These are phyloP conservation scores for Laterallus jamaicensis DNA, from an alignment of 2,113 vertebrate genomes.

Conservation along the genomic window DNA sequence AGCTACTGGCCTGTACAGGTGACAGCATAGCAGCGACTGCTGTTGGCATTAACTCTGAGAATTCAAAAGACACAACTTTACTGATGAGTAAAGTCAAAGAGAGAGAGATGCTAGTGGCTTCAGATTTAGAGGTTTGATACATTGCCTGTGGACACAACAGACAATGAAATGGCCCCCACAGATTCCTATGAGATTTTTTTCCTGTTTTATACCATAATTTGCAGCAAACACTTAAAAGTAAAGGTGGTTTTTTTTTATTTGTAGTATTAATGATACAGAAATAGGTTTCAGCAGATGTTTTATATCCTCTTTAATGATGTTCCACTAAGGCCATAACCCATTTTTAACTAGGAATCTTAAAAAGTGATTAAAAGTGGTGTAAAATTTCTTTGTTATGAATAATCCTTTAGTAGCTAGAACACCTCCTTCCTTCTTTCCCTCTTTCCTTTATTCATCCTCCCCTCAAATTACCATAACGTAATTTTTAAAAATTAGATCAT, in stretches of 20 bases:
- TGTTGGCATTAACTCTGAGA: neutral
- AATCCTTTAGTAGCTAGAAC: neutral
- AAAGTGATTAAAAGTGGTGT: neutral
- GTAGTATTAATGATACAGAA: neutral
- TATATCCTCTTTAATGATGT: neutral
- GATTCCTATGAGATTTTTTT: neutral
- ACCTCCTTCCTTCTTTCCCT: neutral
- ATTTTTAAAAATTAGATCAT: slow-evolving; percentile 56
- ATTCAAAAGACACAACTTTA: neutral
- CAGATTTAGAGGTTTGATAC: neutral
- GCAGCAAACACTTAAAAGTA: neutral
- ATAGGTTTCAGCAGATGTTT: neutral
- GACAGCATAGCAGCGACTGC: neutral
- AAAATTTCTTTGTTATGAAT: neutral
- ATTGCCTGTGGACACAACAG: neutral
- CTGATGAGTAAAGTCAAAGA: neutral
- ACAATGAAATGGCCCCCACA: neutral
- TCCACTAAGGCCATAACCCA: neutral
- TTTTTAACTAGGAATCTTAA: neutral
- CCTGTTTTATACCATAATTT: neutral
- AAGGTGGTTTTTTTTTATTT: neutral
- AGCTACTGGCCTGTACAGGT: neutral
- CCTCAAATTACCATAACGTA: neutral
- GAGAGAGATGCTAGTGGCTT: neutral
- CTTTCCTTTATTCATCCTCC: neutral